Evolutionary conservation across 2,888 invertebrate genomes (phyloP), one percentile per base, ranked within the genome.

Genomic region (Odontomyia ornata): DNA sequence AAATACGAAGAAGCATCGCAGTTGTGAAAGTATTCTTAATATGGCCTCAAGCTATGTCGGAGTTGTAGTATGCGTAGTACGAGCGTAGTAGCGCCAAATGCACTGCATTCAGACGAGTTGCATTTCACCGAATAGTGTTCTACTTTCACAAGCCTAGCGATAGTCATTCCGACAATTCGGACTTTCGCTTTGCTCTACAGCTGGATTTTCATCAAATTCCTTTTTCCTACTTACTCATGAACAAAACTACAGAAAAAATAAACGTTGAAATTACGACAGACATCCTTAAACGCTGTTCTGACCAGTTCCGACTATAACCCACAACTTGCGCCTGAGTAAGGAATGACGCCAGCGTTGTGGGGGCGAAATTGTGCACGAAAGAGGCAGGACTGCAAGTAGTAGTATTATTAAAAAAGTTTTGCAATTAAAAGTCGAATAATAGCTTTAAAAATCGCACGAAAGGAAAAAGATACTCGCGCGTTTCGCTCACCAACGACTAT

Each of bases 361-460:
- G 46, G 47, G 47, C 21, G 27, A 18, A n/a, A 15, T 15, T 15
- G 15, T 4, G 52, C 5, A 7, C 4, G 52, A 15, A 18, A 36
- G 3, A 36, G 25, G 21, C 5, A 21, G 13, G 47, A 69, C 1
- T 15, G n/a, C 43, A 46, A 46, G 28, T 57, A 46, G 75, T 78
- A 76, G 78, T 69, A 78, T 78, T 78, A 78, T 78, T 78, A 78
- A 78, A 78, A 78, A 78, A 78, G 57, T 78, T 78, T 78, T 78
- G 78, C 78, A 78, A 78, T 78, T 78, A 78, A 78, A 78, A 78
- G 76, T 78, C 64, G 52, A 75, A 75, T 75, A 75, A 75, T 75
- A 36, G 75, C 75, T 75, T 75, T 62, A 75, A 75, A 75, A 75
- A 73, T 72, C 57, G 73, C 60, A 57, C 23, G 27, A n/a, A 47